Percentiles rank a stretch among this genome's conserved stretches.
phyloP scores from a whole-genome alignment of 2,797 vertebrate genomes.

The Gadopsis marmoratus region DNA sequence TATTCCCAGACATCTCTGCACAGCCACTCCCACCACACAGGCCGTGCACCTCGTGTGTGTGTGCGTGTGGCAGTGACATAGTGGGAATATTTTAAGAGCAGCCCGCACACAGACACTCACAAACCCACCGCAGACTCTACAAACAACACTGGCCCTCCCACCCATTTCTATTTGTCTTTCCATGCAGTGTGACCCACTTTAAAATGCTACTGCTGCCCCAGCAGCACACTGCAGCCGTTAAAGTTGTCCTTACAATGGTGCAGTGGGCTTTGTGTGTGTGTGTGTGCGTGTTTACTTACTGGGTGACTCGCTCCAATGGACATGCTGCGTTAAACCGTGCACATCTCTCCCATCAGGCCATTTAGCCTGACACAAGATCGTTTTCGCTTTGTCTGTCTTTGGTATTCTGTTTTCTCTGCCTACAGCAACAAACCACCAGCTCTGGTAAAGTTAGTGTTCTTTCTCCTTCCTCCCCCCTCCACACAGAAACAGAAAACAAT shows the following conservation, averaged over 20 bases:
- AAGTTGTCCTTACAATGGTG: constrained; percentile 48
- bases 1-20: constrained; percentile 43
- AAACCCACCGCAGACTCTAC: constrained; percentile 26
- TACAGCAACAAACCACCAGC: constrained; percentile 50
- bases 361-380: constrained; percentile 45
- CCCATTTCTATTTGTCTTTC: constrained; percentile 65
- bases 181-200: constrained; percentile 79
- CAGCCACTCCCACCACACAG: constrained; percentile 15
- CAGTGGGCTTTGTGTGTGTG: constrained; percentile 39
- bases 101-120: constrained; percentile 32
- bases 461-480: constrained; percentile 22
- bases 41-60: not conserved
- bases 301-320: constrained; percentile 72
- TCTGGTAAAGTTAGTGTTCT: constrained; percentile 49
- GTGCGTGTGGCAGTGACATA: constrained; percentile 20
- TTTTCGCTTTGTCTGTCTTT: constrained; percentile 36
- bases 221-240: constrained; percentile 59
- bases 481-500: constrained; percentile 49
- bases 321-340: constrained; percentile 76
- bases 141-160: constrained; percentile 51
- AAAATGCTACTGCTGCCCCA: constrained; percentile 62
- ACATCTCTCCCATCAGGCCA: constrained; percentile 63
- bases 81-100: constrained; percentile 39
- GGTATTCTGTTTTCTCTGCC: constrained; percentile 32
- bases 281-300: constrained; percentile 77